Percentiles rank a stretch among this genome's conserved stretches.
Evolutionary conservation across 2,113 vertebrate genomes (phyloP).

Genomic region (Pomatorhinus ruficollis): DNA sequence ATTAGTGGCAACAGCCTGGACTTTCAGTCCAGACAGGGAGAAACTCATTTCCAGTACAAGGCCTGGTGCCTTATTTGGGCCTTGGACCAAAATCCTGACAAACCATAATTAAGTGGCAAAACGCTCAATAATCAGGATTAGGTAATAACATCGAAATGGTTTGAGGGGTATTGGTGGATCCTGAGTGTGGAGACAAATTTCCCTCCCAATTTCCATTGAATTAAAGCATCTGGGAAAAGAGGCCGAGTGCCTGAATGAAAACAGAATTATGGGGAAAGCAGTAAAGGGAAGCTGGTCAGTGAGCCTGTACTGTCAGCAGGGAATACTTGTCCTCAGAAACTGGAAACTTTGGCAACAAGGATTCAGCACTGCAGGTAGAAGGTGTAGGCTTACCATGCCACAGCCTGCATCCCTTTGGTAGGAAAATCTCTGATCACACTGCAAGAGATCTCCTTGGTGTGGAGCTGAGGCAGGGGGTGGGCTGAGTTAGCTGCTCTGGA

Average conservation of each 20-base stretch:
- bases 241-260: neutral
- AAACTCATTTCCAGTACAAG: neutral
- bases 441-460: no score
- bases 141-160: neutral
- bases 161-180: neutral
- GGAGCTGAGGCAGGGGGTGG: neutral
- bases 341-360: neutral
- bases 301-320: neutral
- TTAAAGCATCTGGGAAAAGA: neutral
- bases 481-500: neutral
- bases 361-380: neutral
- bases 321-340: neutral
- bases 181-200: slow-evolving; percentile 7
- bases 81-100: neutral
- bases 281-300: neutral
- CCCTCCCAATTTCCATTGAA: neutral
- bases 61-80: neutral
- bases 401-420: neutral
- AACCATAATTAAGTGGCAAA: neutral
- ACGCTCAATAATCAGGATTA: slow-evolving; percentile 7
- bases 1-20: neutral
- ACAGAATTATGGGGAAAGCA: neutral
- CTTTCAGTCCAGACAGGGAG: neutral
- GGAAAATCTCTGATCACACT: neutral
- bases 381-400: neutral